Percentiles rank a stretch among this genome's conserved stretches.
phyloP scores from a whole-genome alignment of 2,888 invertebrate species.

The Conistra vaccinii region DNA sequence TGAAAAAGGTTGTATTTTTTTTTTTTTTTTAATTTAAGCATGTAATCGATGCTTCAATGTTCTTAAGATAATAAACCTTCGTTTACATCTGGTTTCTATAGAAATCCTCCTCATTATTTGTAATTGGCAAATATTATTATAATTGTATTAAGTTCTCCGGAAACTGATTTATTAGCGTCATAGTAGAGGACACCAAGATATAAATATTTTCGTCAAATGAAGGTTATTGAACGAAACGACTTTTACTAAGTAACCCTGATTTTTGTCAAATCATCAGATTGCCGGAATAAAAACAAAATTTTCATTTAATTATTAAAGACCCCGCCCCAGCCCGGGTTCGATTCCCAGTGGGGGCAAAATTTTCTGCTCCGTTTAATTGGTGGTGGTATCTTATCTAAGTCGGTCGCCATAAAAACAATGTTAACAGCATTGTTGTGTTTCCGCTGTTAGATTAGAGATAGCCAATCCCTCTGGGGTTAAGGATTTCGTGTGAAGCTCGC shows the following conservation, averaged over 20 bases:
- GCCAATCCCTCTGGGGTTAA: too few relatives aligned
- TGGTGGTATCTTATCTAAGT: too few relatives aligned
- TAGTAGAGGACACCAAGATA: conserved; percentile 23
- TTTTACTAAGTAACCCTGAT: conserved; percentile 38
- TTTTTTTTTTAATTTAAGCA: too few relatives aligned
- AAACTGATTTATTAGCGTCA: conserved; percentile 32
- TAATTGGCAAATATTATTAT: neutral
- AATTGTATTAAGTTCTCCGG: conserved; percentile 20
- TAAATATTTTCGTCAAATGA: conserved; percentile 16
- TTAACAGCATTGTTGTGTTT: too few relatives aligned
- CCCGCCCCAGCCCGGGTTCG: too few relatives aligned
- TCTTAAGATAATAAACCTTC: neutral
- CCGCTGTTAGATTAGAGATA: too few relatives aligned
- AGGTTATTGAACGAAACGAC: conserved; percentile 31
- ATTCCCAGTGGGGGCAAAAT: too few relatives aligned
- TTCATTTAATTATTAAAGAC: neutral
- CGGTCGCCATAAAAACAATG: too few relatives aligned
- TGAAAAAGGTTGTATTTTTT: too few relatives aligned
- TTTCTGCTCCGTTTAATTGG: too few relatives aligned
- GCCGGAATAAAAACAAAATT: neutral
- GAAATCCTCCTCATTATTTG: neutral
- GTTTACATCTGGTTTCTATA: neutral
- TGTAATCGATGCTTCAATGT: neutral
- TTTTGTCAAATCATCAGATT: neutral
- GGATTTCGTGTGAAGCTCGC: too few relatives aligned